Conservation (phyloP, 2,113 vertebrate species). For the Charina bottae region DNA sequence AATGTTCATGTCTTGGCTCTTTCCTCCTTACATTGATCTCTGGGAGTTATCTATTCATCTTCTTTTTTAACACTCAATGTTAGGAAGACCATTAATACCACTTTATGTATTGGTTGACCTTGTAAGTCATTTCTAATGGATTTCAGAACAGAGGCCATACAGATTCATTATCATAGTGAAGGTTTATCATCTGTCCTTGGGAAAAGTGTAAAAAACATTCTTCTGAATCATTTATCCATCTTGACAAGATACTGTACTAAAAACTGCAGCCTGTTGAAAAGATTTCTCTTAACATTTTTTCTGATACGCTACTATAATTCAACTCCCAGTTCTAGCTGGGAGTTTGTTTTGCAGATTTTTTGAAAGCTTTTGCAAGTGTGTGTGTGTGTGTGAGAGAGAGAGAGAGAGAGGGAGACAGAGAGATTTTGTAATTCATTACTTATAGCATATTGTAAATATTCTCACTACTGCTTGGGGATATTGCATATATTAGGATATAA, state of each 20-base stretch:
- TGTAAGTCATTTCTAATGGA: conserved; percentile 18
- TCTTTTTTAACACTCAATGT: conserved; percentile 1
- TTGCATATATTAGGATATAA: neutral
- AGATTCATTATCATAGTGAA: conserved; percentile 23
- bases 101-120: conserved; percentile 14
- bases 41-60: neutral
- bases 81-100: neutral
- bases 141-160: conserved; percentile 1
- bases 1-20: neutral
- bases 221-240: neutral
- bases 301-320: neutral
- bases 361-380: neutral
- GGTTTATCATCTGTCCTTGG: conserved; percentile 15
- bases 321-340: neutral
- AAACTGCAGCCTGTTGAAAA: neutral
- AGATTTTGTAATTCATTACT: neutral
- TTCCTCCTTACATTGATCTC: too few species aligned
- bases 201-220: neutral
- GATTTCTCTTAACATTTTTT: neutral
- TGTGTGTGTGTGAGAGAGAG: too few species aligned
- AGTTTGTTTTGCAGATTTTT: neutral
- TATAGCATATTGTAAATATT: neutral
- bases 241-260: neutral
- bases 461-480: neutral
- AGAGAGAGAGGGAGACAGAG: too few species aligned